Evolutionary conservation across 2,888 invertebrate genomes (phyloP).

Genomic region (Cheilosia grossa): DNA sequence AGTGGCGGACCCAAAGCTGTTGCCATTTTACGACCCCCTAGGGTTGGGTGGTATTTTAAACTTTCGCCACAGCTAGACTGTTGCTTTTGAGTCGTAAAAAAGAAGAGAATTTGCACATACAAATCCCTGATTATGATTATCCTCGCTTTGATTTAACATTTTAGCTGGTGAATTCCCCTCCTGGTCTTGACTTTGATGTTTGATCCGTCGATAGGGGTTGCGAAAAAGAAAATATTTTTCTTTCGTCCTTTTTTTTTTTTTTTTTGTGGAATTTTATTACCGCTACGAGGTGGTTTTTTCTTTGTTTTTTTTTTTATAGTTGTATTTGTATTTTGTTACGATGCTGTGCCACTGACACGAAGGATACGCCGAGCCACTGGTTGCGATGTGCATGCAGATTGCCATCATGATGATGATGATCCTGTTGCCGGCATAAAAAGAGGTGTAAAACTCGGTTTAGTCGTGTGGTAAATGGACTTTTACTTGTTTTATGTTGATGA

Average conservation of each 20-base stretch:
- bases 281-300: slow-evolving; percentile 43
- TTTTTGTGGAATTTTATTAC: slow-evolving; percentile 46
- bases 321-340: slow-evolving; percentile 35
- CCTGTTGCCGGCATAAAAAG: slow-evolving; percentile 66
- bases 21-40: slow-evolving; percentile 35
- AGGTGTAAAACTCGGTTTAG: slow-evolving; percentile 71
- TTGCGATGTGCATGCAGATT: slow-evolving; percentile 73
- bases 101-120: slow-evolving; percentile 40
- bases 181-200: slow-evolving; percentile 39
- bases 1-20: slow-evolving; percentile 23
- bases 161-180: slow-evolving; percentile 7
- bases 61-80: slow-evolving; percentile 18
- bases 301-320: slow-evolving; percentile 23
- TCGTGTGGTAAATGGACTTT: slow-evolving; percentile 70
- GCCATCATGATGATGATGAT: slow-evolving; percentile 60
- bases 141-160: slow-evolving; percentile 39
- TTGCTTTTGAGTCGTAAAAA: slow-evolving; percentile 49
- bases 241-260: slow-evolving; percentile 45
- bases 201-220: slow-evolving; percentile 72
- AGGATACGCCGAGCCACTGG: slow-evolving; percentile 28
- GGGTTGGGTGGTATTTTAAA: slow-evolving; percentile 39
- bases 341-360: neutral
- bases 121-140: slow-evolving; percentile 64
- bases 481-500: slow-evolving; percentile 72
- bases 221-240: slow-evolving; percentile 30